Base-by-base conservation (phyloP, 2,888 invertebrate genomes). In the Callosobruchus maculatus region DNA sequence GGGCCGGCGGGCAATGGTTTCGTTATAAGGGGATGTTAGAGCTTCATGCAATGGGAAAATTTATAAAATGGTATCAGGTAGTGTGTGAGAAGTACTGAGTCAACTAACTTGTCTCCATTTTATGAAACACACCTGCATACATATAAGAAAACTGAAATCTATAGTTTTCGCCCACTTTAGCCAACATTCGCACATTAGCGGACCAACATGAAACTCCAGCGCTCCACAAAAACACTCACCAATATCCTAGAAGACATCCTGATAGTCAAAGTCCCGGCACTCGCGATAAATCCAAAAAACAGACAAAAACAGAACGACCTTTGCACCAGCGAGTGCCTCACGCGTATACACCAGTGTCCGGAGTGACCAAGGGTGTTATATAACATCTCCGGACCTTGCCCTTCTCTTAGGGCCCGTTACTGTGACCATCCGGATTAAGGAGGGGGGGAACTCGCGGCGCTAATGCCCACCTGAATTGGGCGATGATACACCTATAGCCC, bases 341-440 rank as follows among this genome's bases (percentile, higher is more conserved):
- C 49, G 49, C 3, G 49, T 7, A 18, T 49, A 7, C 1, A 49
- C 49, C 49, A 18, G 7, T 1, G 1, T 18, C 13, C 18, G 49
- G 49, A 49, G 49, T 49, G 76, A 70, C 72, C 77, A 77, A 77
- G 77, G 78, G 74, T 78, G 79, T 81, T 82, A 79, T 81, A 82
- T 81, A 81, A 81, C 75, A 79, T 80, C 74, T 74, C 73, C 77
- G 77, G 77, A 77, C 79, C 76, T 74, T 74, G 79, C 78, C 79
- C 79, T 81, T 78, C 80, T 81, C 81, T 80, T 76, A 74, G 73
- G 74, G 72, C 73, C 74, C 73, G 49, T 49, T 49, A 49, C 49
- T 49, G 13, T 13, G 49, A 13, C 49, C 49, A 49, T 18, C 13
- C 13, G 1, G 49, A 18, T 30, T 30, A 3, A 18, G 7, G 1